These are phyloP conservation scores for Raphicerus campestris DNA, from an alignment of 2,113 vertebrate species.

Conservation along the genomic window DNA sequence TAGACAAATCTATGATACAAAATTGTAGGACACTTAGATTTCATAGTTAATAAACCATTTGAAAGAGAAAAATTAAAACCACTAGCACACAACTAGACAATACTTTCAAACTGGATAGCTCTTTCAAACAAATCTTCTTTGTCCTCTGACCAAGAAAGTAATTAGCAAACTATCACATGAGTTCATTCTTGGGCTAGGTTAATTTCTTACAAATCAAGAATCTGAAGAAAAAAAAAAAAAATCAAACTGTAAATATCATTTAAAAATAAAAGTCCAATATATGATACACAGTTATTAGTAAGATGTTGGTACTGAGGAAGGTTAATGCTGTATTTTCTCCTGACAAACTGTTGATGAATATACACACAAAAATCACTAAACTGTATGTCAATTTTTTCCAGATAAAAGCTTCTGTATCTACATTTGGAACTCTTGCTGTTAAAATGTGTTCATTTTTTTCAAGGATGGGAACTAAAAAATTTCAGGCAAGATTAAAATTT, in stretches of 20 bases:
- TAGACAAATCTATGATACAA: neutral
- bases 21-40: neutral
- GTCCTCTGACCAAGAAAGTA: neutral
- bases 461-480: conserved; percentile 21
- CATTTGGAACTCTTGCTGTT: conserved; percentile 16
- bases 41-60: neutral
- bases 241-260: neutral
- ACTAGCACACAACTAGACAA: neutral
- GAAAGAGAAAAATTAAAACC: conserved; percentile 2
- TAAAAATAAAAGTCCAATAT: conserved; percentile 36
- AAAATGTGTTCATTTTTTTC: neutral
- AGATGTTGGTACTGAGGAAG: neutral
- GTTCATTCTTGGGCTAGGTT: neutral
- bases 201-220: conserved; percentile 40
- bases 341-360: neutral
- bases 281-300: neutral
- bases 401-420: conserved; percentile 37
- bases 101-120: conserved; percentile 12
- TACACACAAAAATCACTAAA: neutral
- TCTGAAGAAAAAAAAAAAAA: conserved; percentile 39
- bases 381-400: neutral
- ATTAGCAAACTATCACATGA: neutral
- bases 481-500: conserved; percentile 15
- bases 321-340: neutral
- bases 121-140: conserved; percentile 41